Percentiles rank a stretch among this genome's conserved stretches.
These are phyloP conservation scores for Hemitrygon akajei DNA, from an alignment of 2,797 vertebrate genomes.

Conservation along the genomic window DNA sequence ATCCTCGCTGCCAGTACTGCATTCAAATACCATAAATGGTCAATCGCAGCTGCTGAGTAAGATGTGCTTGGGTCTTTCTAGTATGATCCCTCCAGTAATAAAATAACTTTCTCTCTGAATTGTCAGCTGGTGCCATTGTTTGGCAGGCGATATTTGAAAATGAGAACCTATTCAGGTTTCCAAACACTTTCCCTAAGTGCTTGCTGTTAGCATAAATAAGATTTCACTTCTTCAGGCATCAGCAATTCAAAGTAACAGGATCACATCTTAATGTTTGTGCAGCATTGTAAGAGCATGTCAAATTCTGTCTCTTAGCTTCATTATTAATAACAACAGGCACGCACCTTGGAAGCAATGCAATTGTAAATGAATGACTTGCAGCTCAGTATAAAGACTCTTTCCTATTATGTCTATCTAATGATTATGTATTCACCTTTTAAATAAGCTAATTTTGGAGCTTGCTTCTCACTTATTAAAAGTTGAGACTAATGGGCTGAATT, in stretches of 20 bases:
- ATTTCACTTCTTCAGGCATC: background rate
- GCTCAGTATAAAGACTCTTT: background rate
- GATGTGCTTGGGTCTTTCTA: slow-evolving; percentile 4
- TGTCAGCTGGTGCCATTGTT: slow-evolving; percentile 19
- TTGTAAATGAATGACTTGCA: background rate
- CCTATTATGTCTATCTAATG: background rate
- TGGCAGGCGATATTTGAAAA: background rate
- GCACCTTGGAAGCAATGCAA: background rate
- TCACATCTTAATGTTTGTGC: background rate
- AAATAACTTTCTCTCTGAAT: slow-evolving; percentile 11
- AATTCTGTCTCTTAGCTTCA: background rate
- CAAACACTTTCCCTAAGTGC: background rate
- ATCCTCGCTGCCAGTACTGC: slow-evolving; percentile 48
- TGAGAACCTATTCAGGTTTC: background rate
- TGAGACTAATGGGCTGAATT: background rate
- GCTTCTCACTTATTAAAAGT: background rate
- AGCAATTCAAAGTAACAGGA: background rate
- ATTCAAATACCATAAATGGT: slow-evolving; percentile 69
- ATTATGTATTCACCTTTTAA: background rate
- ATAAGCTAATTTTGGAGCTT: background rate
- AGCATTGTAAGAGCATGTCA: background rate
- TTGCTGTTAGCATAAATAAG: background rate
- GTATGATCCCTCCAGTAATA: background rate
- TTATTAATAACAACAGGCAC: background rate
- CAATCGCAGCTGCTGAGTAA: slow-evolving; percentile 48